These are phyloP conservation scores for Romanogobio albipinnatus DNA, from an alignment of 2,113 vertebrate genomes.

Conservation along the genomic window DNA sequence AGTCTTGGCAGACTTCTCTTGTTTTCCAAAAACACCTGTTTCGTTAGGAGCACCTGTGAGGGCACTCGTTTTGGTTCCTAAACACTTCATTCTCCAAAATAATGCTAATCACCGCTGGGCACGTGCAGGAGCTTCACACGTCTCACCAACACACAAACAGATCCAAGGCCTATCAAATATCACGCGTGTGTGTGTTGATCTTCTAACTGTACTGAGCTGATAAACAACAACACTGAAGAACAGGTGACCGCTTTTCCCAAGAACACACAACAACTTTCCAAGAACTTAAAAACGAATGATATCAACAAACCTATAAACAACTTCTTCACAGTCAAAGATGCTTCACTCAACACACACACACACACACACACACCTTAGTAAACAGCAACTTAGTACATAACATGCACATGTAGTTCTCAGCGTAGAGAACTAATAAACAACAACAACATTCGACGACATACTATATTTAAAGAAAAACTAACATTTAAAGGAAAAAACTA, in stretches of 20 bases:
- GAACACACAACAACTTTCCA: not conserved
- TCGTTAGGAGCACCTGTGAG: not conserved
- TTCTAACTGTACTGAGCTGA: not conserved
- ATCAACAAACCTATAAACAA: not conserved
- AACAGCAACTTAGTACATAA: not conserved
- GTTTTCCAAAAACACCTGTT: slow-evolving; percentile 30
- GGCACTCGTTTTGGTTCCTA: not conserved
- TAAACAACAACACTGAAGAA: not conserved
- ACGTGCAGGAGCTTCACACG: not conserved
- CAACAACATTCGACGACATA: not conserved
- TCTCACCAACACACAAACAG: not conserved
- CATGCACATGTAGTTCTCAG: not conserved
- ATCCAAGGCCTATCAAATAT: not conserved
- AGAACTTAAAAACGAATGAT: not conserved
- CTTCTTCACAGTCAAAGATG: not conserved
- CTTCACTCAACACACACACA: not conserved
- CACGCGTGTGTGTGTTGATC: not conserved
- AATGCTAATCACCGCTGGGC: not conserved
- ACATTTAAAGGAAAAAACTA: not conserved
- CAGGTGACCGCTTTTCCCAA: not conserved
- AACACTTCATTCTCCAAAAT: not conserved
- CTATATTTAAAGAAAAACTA: not conserved
- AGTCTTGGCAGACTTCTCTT: not conserved
- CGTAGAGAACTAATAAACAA: not conserved
- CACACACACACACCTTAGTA: not conserved